Conservation (phyloP, 2,888 invertebrate genomes). For the Cephus sareptanus region DNA sequence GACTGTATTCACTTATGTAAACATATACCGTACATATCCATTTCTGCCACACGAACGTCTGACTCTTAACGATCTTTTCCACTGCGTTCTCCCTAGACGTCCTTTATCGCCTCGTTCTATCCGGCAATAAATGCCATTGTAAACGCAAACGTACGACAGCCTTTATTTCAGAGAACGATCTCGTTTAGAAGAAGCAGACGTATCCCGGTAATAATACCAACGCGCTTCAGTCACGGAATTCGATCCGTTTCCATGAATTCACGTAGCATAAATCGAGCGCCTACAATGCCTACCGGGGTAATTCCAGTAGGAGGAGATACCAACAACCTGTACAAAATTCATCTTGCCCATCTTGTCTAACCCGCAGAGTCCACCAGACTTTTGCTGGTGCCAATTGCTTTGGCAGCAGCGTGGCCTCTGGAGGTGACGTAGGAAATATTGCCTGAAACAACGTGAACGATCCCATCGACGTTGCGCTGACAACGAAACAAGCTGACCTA, state of each 20-base stretch:
- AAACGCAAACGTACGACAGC: neutral
- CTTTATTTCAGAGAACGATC: neutral
- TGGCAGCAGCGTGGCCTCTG: neutral
- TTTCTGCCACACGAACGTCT: neutral
- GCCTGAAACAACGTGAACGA: neutral
- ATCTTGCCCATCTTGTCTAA: neutral
- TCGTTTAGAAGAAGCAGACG: neutral
- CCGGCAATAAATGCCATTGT: neutral
- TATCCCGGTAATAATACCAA: neutral
- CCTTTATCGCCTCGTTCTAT: neutral
- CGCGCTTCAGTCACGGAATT: neutral
- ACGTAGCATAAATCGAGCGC: neutral
- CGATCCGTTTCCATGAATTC: neutral
- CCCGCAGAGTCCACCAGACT: neutral
- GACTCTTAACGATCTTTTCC: neutral
- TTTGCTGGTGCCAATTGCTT: neutral
- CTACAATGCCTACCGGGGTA: neutral
- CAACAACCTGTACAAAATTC: neutral
- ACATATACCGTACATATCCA: neutral
- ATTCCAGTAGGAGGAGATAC: neutral
- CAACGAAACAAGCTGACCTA: constrained; percentile 37
- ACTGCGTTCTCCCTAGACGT: neutral
- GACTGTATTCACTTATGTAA: neutral
- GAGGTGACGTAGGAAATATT: neutral
- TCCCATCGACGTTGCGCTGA: neutral